Base-by-base conservation (phyloP, 2,888 invertebrate genomes). In the Agapostemon virescens region DNA sequence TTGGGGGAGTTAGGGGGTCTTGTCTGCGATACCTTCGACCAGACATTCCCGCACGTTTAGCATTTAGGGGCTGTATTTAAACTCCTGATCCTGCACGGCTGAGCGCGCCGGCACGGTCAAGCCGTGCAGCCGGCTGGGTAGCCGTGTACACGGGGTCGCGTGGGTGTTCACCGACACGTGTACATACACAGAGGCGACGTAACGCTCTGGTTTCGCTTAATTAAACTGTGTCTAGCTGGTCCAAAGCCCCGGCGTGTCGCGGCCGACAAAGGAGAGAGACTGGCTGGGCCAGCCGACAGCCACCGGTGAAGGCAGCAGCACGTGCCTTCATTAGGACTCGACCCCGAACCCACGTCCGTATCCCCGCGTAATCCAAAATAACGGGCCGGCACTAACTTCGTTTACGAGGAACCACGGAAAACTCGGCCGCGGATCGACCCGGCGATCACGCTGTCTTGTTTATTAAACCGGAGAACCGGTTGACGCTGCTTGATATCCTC, bases 311-410 rank as follows among this genome's bases (percentile, higher is more conserved):
- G 81, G 71, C 79, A 77, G 69, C 78, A 76, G 86, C 87, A 89
- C 90, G 90, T 89, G 90, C 89, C 89, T 90, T 90, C 90, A 89
- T 90, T 90, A 90, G 88, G 88, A 87, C 84, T 85, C 81, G 74
- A 77, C 69, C 73, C 74, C 52, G 55, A 55, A 75, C 68, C 64
- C n/a, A 52, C 73, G 79, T 79, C 75, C 79, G 66, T 71, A 73
- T 82, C 66, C 74, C 68, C 69, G 70, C 83, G 84, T 89, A 88
- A 88, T 89, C 88, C 87, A 79, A 88, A 90, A 88, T 87, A 89
- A 88, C 88, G 84, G 82, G 77, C 83, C 81, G 81, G 82, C 79
- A 72, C 84, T 88, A 86, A 89, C 85, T 88, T 86, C 88, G 86
- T 86, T 88, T 84, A 84, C 77, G 26, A 61, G 84, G 74, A 81